These are phyloP conservation scores for Argyrosomus japonicus DNA, from an alignment of 2,113 vertebrate genomes.

Conservation along the genomic window DNA sequence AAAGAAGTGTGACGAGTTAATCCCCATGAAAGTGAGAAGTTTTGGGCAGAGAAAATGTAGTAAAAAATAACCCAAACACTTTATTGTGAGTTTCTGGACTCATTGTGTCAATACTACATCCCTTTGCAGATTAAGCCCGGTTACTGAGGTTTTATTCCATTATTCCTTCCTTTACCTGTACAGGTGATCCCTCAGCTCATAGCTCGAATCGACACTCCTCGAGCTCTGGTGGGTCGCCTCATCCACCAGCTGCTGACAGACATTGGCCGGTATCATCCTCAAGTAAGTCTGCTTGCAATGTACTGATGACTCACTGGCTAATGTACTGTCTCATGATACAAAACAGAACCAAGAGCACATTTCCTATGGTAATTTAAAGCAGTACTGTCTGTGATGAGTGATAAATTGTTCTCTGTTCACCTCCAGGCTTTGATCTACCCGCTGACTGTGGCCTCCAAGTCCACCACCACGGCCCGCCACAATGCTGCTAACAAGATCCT, in stretches of 20 bases:
- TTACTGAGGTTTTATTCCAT: neutral
- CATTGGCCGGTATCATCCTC: slow-evolving; percentile 96
- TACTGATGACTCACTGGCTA: too few relatives aligned
- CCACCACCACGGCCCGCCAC: slow-evolving; percentile 96
- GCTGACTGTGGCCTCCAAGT: slow-evolving; percentile 98
- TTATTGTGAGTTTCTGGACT: too few relatives aligned
- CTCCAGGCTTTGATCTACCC: slow-evolving; percentile 97
- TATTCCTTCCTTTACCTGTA: neutral
- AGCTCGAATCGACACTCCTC: slow-evolving; percentile 96
- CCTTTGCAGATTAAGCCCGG: neutral
- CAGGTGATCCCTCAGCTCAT: slow-evolving; percentile 99
- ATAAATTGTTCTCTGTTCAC: slow-evolving; percentile 6
- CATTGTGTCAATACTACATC: neutral
- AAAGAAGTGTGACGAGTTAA: too few relatives aligned
- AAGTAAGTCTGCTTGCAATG: slow-evolving; percentile 81
- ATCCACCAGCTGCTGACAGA: slow-evolving; percentile 98
- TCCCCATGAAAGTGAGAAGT: neutral
- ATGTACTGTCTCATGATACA: neutral
- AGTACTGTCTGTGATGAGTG: neutral
- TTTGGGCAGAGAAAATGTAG: neutral
- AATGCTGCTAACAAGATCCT: slow-evolving; percentile 98
- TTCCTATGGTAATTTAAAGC: neutral
- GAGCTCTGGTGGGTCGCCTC: slow-evolving; percentile 94
- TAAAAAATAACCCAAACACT: too few relatives aligned
- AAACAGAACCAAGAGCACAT: neutral